These are phyloP conservation scores for Heliconius eleuchia DNA, from an alignment of 1,140 invertebrate species.

Conservation along the genomic window DNA sequence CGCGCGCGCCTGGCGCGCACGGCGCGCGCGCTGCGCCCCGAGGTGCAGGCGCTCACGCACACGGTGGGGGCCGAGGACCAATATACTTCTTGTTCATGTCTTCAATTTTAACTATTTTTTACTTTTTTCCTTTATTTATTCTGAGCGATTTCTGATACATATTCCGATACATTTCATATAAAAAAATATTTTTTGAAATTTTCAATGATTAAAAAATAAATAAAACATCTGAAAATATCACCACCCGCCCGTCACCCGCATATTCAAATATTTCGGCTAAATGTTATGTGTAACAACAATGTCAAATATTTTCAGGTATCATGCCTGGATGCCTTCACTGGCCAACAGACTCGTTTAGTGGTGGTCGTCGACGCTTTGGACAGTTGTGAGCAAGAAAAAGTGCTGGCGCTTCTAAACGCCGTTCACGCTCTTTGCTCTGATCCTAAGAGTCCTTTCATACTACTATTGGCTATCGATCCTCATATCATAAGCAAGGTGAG, in stretches of 20 bases:
- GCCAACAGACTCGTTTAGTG: constrained; percentile 95
- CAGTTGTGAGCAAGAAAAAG: constrained; percentile 98
- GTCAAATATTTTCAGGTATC: constrained; percentile 76
- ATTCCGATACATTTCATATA: too few relatives aligned
- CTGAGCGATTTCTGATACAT: too few relatives aligned
- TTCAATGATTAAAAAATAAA: too few relatives aligned
- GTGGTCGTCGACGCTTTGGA: constrained; percentile 98
- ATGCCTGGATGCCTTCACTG: constrained; percentile 94
- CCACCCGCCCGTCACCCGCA: too few relatives aligned
- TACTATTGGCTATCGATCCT: constrained; percentile 97
- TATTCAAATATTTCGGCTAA: too few relatives aligned
- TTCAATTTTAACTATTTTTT: not conserved
- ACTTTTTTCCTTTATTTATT: too few relatives aligned
- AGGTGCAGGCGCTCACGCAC: constrained; percentile 92
- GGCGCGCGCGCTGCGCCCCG: constrained; percentile 84
- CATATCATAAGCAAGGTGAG: constrained; percentile 96
- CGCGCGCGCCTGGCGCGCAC: too few relatives aligned
- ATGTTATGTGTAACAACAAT: too few relatives aligned
- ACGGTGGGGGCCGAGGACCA: constrained; percentile 82
- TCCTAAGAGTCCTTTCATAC: constrained; percentile 94
- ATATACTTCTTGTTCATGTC: too few relatives aligned
- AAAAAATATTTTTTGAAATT: too few relatives aligned
- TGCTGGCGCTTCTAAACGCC: constrained; percentile 94
- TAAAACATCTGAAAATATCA: too few relatives aligned
- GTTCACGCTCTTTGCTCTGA: constrained; percentile 97